Conservation (phyloP, 1,140 invertebrate species). For the Heliconius hermathena region DNA sequence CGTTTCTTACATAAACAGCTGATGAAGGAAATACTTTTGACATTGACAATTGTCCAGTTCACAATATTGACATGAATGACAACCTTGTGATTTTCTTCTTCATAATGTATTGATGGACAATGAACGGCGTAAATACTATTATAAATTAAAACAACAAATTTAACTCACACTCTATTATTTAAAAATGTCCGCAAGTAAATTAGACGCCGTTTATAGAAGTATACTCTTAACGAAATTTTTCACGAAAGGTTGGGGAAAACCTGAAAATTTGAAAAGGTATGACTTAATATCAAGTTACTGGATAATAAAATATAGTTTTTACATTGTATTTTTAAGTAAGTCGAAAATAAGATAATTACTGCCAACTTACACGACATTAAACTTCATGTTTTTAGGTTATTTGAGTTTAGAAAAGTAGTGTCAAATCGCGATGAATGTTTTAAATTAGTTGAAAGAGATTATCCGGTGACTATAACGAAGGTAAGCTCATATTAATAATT, state of each 20-base stretch:
- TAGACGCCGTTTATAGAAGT: slow-evolving; percentile 95
- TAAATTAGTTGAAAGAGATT: slow-evolving; percentile 90
- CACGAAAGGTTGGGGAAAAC: slow-evolving; percentile 97
- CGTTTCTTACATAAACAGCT: slow-evolving; percentile 20
- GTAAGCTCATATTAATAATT: slow-evolving; percentile 76
- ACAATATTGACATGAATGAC: slow-evolving; percentile 37
- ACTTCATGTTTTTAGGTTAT: slow-evolving; percentile 86
- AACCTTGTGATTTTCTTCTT: slow-evolving; percentile 33
- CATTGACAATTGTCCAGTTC: slow-evolving; percentile 23
- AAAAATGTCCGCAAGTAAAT: slow-evolving; percentile 87
- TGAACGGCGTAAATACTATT: slow-evolving; percentile 48
- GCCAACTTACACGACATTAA: slow-evolving; percentile 11
- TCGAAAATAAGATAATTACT: not conserved
- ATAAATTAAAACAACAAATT: slow-evolving; percentile 44
- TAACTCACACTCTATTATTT: slow-evolving; percentile 40
- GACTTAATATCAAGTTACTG: not conserved
- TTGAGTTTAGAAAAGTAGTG: slow-evolving; percentile 94
- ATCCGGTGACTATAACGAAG: slow-evolving; percentile 95
- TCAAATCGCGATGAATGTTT: slow-evolving; percentile 92
- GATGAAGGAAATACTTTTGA: not conserved
- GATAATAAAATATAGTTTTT: not conserved
- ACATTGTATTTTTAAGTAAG: not conserved
- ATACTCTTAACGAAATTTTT: slow-evolving; percentile 97
- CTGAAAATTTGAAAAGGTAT: slow-evolving; percentile 94
- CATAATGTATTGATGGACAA: slow-evolving; percentile 49